Evolutionary conservation across 2,888 invertebrate genomes (phyloP), one percentile per base, ranked within the genome.

Genomic region (Drosophila limbata): DNA sequence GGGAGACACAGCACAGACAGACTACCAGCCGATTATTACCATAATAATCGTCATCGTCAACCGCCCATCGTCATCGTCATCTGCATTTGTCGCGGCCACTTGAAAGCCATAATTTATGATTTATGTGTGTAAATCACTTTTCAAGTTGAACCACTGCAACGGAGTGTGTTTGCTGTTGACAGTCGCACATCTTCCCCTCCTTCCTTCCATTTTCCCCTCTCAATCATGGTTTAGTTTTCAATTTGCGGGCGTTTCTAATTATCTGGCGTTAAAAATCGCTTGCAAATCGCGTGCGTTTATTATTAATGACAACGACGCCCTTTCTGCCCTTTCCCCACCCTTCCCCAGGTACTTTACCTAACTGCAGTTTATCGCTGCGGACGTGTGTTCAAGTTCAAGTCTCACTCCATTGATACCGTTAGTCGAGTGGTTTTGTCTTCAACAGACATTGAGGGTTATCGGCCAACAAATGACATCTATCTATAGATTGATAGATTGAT

Each of bases 101-200:
- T 79, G 56, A 88, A 76, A 56, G 64, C 60, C 75, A 77, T 88
- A 89, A 85, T 89, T 89, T 85, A 85, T 89, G 84, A 85, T 85
- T 85, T 89, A 64, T 66, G 86, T 71, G 83, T 82, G 83, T 89
- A 85, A 89, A 89, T 89, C 84, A 89, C 69, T 71, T 81, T 69
- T 89, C 67, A 84, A 89, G 89, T 71, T 89, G 74, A 84, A 89
- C 87, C 61, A 79, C 64, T 60, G 65, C 68, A 55, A 63, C 77
- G 40, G 17, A 39, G 42, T 60, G 53, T 45, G 63, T 57, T 59
- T 85, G 85, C 56, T 52, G 44, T 10, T 83, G 83, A 84, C 87
- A 86, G 71, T 56, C 53, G 51, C 33, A 21, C 64, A 61, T 21
- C 42, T 35, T 15, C 6, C 10, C 10, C 33, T 10, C 39, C 25